A percentile compares a stretch with the other conserved stretches of the same genome.
Conservation (phyloP, 2,797 vertebrate genomes). For the Eleutherodactylus coqui region DNA sequence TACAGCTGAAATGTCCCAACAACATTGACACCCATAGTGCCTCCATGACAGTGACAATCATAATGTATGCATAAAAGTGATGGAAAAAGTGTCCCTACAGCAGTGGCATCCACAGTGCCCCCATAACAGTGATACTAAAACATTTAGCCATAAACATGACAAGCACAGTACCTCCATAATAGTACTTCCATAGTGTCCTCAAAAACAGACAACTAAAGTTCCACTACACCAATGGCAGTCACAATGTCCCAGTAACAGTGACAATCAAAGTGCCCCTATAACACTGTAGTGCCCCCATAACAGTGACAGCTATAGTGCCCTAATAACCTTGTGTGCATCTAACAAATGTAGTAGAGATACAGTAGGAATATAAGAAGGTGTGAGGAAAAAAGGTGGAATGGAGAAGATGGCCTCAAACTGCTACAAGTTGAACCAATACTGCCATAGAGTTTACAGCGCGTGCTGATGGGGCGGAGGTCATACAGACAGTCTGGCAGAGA, state of each 20-base stretch:
- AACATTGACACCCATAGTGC: not conserved
- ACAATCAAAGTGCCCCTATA: not conserved
- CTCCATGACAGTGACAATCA: not conserved
- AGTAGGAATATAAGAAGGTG: no score
- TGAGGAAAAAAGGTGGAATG: no score
- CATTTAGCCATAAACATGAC: no score
- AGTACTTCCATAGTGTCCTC: not conserved
- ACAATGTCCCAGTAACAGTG: not conserved
- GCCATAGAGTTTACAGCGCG: no score
- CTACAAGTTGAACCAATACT: no score
- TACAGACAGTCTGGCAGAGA: no score
- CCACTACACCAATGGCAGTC: not conserved
- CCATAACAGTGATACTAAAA: not conserved
- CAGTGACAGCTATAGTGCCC: not conserved
- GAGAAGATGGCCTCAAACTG: no score
- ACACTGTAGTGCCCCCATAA: not conserved
- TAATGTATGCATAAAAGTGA: not conserved
- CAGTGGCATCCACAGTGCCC: not conserved
- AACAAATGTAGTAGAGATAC: no score
- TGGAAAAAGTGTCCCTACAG: not conserved
- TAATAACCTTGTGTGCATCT: no score
- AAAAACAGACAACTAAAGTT: not conserved
- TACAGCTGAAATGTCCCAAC: not conserved
- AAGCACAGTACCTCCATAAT: not conserved
- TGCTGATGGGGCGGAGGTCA: no score